Conservation (phyloP, 2,797 vertebrate genomes). For the Agapornis canus region DNA sequence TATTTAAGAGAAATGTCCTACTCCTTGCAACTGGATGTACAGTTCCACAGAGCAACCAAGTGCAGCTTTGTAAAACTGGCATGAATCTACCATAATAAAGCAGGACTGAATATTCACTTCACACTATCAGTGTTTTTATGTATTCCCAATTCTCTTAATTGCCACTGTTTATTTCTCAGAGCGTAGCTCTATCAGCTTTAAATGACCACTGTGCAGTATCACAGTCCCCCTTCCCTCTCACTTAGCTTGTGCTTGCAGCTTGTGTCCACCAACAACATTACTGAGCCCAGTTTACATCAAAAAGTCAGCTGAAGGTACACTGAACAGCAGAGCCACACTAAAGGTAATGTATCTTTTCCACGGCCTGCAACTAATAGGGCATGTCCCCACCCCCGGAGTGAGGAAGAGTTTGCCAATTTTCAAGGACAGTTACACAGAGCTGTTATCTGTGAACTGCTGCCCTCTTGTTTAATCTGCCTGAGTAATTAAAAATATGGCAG, state of each 20-base stretch:
- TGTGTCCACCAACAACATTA: rapidly evolving
- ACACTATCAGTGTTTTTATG: not conserved
- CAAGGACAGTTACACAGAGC: not conserved
- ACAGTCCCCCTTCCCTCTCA: not conserved
- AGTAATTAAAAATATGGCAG: not conserved
- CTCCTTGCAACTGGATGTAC: not conserved
- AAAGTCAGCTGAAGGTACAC: not conserved
- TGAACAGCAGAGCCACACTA: not conserved
- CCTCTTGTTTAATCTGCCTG: not conserved
- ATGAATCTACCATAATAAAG: not conserved
- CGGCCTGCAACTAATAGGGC: not conserved
- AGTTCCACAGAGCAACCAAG: not conserved
- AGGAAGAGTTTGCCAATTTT: not conserved
- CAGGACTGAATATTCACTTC: not conserved
- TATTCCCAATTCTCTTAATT: not conserved
- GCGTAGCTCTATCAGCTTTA: not conserved
- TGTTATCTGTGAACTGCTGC: not conserved
- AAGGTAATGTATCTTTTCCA: not conserved
- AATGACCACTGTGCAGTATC: rapidly evolving
- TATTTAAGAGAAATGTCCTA: not conserved
- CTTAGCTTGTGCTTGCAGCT: not conserved
- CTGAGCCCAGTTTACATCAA: not conserved
- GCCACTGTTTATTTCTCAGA: not conserved
- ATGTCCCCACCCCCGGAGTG: rapidly evolving
- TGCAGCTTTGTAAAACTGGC: not conserved